Conservation (phyloP, 2,888 invertebrate species). For the Dorcus hopei region DNA sequence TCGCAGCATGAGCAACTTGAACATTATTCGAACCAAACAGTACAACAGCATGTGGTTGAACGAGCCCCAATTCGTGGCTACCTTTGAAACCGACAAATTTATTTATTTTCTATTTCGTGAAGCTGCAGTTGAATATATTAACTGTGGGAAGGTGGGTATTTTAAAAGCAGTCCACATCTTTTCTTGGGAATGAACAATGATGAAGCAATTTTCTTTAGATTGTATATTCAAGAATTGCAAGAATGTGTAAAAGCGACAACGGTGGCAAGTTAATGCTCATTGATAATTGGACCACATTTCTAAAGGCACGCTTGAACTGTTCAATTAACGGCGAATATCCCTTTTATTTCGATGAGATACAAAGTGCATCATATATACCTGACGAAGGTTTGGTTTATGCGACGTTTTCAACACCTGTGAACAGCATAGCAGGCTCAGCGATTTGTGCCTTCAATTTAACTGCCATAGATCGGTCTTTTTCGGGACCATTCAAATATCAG, state of each 20-base stretch:
- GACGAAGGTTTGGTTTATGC: slow-evolving; percentile 78
- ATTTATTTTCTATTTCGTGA: slow-evolving; percentile 91
- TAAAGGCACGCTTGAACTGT: slow-evolving; percentile 82
- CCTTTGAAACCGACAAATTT: slow-evolving; percentile 83
- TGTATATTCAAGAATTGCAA: slow-evolving; percentile 84
- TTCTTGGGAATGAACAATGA: neutral
- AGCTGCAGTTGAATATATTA: slow-evolving; percentile 87
- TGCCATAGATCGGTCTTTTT: slow-evolving; percentile 75
- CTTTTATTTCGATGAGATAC: slow-evolving; percentile 87
- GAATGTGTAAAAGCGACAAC: slow-evolving; percentile 87
- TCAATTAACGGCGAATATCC: slow-evolving; percentile 82
- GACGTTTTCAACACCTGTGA: slow-evolving; percentile 80
- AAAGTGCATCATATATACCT: slow-evolving; percentile 73
- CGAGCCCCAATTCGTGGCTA: slow-evolving; percentile 89
- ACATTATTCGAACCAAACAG: slow-evolving; percentile 69
- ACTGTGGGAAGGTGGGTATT: slow-evolving; percentile 81
- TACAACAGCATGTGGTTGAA: slow-evolving; percentile 86
- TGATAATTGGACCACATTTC: slow-evolving; percentile 89
- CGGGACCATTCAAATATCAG: slow-evolving; percentile 84
- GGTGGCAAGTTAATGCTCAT: slow-evolving; percentile 74
- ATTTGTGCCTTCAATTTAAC: slow-evolving; percentile 87
- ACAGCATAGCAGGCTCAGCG: slow-evolving; percentile 87
- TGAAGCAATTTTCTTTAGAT: neutral
- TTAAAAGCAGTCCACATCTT: neutral
- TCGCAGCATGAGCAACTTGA: slow-evolving; percentile 54